A percentile compares a stretch with the other conserved stretches of the same genome.
phyloP scores from a whole-genome alignment of 2,797 vertebrate species.

The Pseudopleuronectes americanus region DNA sequence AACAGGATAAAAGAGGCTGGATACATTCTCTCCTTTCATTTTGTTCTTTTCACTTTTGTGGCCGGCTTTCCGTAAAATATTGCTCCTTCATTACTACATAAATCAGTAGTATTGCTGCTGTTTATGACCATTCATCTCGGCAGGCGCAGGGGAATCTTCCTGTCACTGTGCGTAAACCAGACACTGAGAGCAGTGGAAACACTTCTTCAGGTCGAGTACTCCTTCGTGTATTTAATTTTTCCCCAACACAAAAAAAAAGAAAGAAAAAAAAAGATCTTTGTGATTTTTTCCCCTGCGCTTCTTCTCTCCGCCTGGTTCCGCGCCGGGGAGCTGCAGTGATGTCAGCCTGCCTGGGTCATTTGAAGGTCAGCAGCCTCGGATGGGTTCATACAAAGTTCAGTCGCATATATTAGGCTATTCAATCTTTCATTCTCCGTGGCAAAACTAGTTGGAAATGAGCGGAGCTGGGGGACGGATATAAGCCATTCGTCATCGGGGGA shows the following conservation, averaged over 20 bases:
- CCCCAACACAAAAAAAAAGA: not conserved
- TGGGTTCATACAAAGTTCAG: conserved; percentile 99
- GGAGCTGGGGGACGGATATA: conserved; percentile 87
- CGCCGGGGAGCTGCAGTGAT: conserved; percentile 85
- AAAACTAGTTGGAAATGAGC: conserved; percentile 97
- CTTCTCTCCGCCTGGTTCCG: conserved; percentile 65
- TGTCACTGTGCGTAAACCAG: conserved; percentile 7
- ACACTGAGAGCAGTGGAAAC: not conserved
- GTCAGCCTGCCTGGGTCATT: conserved; percentile 98
- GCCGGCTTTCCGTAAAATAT: not conserved
- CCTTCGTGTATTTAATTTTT: not conserved
- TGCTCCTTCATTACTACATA: not conserved
- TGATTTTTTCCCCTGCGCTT: conserved; percentile 51
- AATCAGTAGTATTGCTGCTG: not conserved
- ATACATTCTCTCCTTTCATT: not conserved
- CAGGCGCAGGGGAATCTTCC: not conserved
- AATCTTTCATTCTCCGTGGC: conserved; percentile 95
- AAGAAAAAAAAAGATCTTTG: not conserved
- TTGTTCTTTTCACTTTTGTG: not conserved
- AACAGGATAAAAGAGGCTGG: not conserved
- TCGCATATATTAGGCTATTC: conserved; percentile 99
- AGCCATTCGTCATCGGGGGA: conserved; percentile 86
- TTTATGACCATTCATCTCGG: not conserved
- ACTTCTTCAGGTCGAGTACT: not conserved
- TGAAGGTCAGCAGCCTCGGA: conserved; percentile 99